Conservation (phyloP, 2,888 invertebrate genomes). For the Chloroclysta siterata region DNA sequence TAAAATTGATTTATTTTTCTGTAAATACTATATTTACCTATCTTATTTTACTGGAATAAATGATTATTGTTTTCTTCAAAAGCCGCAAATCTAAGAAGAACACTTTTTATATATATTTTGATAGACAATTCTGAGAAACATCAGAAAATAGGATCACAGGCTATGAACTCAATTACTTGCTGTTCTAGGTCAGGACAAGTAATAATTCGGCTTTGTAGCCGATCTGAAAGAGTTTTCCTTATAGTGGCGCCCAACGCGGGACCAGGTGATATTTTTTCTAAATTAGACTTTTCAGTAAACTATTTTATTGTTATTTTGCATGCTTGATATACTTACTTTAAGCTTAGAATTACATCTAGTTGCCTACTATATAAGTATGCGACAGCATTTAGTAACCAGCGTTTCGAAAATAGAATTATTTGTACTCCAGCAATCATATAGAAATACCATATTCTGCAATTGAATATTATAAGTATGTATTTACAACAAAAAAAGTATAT, state of each 20-base stretch:
- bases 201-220: not conserved
- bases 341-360: no score
- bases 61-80: not conserved
- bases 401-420: no score
- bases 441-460: no score
- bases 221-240: conserved; percentile 9
- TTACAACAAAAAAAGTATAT: no score
- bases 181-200: conserved; percentile 13
- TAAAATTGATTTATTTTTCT: not conserved
- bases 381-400: no score
- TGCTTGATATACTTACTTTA: no score
- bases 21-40: not conserved
- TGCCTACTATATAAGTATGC: no score
- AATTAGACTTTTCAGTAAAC: no score
- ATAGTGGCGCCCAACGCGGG: conserved; percentile 20
- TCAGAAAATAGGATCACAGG: conserved; percentile 13
- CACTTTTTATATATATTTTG: not conserved
- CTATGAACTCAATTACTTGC: conserved; percentile 21
- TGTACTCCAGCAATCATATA: no score
- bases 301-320: no score
- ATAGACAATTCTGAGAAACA: not conserved
- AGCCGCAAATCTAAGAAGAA: not conserved
- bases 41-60: not conserved
- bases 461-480: no score
- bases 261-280: not conserved